Evolutionary conservation across 2,888 invertebrate species (phyloP), one percentile per base, ranked within the genome.

Genomic region (Lithodes maja): DNA sequence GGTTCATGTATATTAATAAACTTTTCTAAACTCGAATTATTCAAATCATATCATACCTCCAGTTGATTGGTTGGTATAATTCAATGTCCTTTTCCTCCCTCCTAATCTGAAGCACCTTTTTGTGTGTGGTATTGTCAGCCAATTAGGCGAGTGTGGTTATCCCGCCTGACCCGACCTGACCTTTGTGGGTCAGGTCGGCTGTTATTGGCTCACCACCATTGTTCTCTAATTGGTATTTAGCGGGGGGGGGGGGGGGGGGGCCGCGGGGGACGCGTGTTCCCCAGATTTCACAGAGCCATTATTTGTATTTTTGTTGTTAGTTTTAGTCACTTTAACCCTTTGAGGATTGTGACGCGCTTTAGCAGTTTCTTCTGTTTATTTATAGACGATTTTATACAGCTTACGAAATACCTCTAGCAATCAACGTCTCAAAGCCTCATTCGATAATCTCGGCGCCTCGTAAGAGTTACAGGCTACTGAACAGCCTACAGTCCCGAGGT

Each of bases 171-270:
- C 53, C 68, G 33, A 7, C 78, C 53, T 85, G 79, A 85, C 85
- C 79, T 83, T 54, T 84, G 12, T 69, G 68, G 80, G 79, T 68
- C 78, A 49, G 55, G 52, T 49, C 17, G 75, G 69, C 78, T 52
- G 71, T 85, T 80, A 85, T 69, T 69, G 85, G 79, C 52, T 79
- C 54, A 69, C 50, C 78, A 12, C 85, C 79, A 54, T 79, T 85
- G 79, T 85, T 69, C 85, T 17, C 49, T 85, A 85, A 85, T 79
- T 79, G 85, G 54, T 85, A 79, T 79, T 85, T 68, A 80, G n/a
- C 53, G 52, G 12, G 53, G n/a, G 53, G 55, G 50, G 52, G 53
- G 85, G 50, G 68, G 68, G 54, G 78, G 68, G 49, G 61, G 77
- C 9, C 49, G 68, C 61, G 49, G 49, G 33, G 33, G 33, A 0